Evolutionary conservation across 2,888 invertebrate species (phyloP).

Genomic region (Automeris io): DNA sequence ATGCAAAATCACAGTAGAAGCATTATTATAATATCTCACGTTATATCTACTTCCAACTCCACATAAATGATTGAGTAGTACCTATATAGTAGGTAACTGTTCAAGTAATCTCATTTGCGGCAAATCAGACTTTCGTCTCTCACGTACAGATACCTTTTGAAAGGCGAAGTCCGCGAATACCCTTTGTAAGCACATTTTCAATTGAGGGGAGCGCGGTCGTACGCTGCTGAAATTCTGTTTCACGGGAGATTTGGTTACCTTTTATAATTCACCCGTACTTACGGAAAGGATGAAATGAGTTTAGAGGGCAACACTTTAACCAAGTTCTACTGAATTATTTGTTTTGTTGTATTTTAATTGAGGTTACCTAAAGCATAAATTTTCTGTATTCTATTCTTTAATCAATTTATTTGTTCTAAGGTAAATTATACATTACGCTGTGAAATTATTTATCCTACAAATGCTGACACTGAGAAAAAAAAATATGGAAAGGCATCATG

Average conservation of each 20-base stretch:
- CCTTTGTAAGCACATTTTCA: slow-evolving; percentile 30
- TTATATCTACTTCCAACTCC: too few species aligned
- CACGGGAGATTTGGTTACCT: slow-evolving; percentile 14
- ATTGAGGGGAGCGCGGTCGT: slow-evolving; percentile 20
- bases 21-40: too few species aligned
- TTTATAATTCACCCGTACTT: background rate
- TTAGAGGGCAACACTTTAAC: background rate
- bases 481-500: too few species aligned
- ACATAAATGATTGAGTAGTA: too few species aligned
- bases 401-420: too few species aligned
- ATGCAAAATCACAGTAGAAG: too few species aligned
- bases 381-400: too few species aligned
- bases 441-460: too few species aligned
- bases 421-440: too few species aligned
- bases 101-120: background rate
- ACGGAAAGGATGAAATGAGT: background rate
- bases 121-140: slow-evolving; percentile 21
- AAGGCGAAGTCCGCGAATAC: slow-evolving; percentile 21
- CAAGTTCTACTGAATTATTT: background rate
- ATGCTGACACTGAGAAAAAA: too few species aligned
- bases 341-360: background rate
- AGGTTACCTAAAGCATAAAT: too few species aligned
- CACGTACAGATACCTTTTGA: slow-evolving; percentile 23
- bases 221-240: slow-evolving; percentile 21
- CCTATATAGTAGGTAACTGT: too few species aligned